phyloP scores from a whole-genome alignment of 2,888 invertebrate species.

The Macropis europaea region DNA sequence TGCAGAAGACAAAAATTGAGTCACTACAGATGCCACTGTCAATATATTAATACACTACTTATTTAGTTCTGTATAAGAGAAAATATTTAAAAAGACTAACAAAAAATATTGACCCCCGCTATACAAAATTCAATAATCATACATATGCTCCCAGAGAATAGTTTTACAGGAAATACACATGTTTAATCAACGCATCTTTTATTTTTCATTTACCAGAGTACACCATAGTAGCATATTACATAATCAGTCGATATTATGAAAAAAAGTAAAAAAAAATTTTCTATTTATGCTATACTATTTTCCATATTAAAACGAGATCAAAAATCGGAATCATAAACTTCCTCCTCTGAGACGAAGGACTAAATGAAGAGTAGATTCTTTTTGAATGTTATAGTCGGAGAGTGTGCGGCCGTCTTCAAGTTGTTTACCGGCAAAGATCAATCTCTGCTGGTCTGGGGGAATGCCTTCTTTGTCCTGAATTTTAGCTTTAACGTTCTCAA shows the following conservation, averaged over 20 bases:
- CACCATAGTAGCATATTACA: slow-evolving; percentile 23
- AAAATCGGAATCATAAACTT: slow-evolving; percentile 13
- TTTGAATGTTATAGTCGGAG: slow-evolving; percentile 10
- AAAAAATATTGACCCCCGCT: too few relatives aligned
- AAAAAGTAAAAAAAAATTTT: slow-evolving; percentile 45
- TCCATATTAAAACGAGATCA: neutral
- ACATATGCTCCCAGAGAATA: too few relatives aligned
- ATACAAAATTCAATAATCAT: too few relatives aligned
- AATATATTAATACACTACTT: too few relatives aligned
- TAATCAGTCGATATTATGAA: slow-evolving; percentile 13
- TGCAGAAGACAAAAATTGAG: too few relatives aligned
- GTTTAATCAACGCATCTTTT: slow-evolving; percentile 1
- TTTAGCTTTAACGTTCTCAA: slow-evolving; percentile 11
- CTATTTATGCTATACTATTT: slow-evolving; percentile 5
- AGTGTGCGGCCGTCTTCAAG: neutral
- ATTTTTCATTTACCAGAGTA: slow-evolving; percentile 22
- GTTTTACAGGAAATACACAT: neutral
- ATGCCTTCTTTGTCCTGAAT: slow-evolving; percentile 17
- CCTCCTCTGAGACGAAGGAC: slow-evolving; percentile 43
- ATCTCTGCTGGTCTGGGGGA: too few relatives aligned
- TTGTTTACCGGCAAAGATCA: too few relatives aligned
- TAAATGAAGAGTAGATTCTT: slow-evolving; percentile 17
- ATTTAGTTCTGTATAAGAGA: too few relatives aligned
- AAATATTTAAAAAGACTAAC: too few relatives aligned
- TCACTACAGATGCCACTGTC: too few relatives aligned